Evolutionary conservation across 1,140 invertebrate genomes (phyloP).

Genomic region (Episyrphus balteatus): DNA sequence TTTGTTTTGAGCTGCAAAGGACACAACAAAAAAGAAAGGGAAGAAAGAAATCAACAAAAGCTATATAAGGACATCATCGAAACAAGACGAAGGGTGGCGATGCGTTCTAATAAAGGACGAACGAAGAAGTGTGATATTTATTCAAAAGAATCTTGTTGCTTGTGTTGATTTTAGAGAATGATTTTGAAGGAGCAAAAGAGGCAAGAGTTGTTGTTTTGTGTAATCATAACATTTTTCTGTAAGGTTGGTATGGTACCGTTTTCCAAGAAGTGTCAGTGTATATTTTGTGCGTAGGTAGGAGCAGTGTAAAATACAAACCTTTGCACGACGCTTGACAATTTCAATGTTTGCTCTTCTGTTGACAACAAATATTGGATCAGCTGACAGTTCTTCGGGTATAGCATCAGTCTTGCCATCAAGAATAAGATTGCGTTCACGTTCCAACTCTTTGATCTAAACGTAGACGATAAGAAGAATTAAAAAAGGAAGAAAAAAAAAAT

Average conservation of each 20-base stretch:
- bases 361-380: constrained; percentile 51
- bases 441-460: constrained; percentile 44
- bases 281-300: background rate
- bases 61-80: no score
- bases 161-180: no score
- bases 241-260: no score
- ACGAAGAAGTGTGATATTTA: background rate
- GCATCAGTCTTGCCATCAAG: constrained; percentile 46
- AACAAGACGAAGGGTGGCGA: no score
- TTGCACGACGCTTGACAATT: constrained; percentile 40
- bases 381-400: constrained; percentile 44
- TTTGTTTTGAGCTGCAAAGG: constrained; percentile 25
- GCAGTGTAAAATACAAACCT: constrained; percentile 36
- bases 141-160: no score
- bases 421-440: constrained; percentile 49
- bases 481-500: no score
- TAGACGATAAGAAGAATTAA: no score
- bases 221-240: no score
- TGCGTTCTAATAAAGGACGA: background rate
- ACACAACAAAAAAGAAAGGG: background rate
- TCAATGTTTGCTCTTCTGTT: constrained; percentile 46
- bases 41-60: no score
- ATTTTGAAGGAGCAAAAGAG: no score
- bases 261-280: background rate
- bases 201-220: no score